These are phyloP conservation scores for Chironomus tentans DNA, from an alignment of 2,888 invertebrate genomes.

Conservation along the genomic window DNA sequence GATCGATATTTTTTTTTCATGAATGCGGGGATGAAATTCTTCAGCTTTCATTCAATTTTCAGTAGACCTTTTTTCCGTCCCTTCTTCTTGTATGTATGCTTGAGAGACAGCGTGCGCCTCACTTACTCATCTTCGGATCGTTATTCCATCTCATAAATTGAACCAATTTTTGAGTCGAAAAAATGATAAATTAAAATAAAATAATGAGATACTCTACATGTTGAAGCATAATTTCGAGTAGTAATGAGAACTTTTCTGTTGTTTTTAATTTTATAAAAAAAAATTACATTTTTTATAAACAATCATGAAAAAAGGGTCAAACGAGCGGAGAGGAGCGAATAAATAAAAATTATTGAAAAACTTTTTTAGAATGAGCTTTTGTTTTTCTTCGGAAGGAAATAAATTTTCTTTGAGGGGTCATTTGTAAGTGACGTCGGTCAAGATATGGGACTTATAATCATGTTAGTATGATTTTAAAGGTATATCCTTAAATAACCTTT, in stretches of 20 bases:
- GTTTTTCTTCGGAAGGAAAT: no score
- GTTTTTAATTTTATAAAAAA: no score
- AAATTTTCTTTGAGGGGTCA: no score
- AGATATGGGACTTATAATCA: no score
- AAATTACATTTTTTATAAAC: not conserved
- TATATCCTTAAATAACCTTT: no score
- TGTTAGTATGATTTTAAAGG: no score
- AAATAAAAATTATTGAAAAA: not conserved
- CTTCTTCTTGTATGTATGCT: not conserved
- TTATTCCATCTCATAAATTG: slow-evolving; percentile 14
- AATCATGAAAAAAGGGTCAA: not conserved
- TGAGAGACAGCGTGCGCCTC: not conserved
- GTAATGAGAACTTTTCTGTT: not conserved
- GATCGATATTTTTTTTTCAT: not conserved
- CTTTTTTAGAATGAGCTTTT: not conserved
- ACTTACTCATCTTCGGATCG: not conserved
- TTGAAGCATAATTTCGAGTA: not conserved
- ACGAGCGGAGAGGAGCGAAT: not conserved
- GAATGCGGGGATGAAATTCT: no score
- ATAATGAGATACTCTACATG: no score
- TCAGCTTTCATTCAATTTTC: no score
- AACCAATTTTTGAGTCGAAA: slow-evolving; percentile 20
- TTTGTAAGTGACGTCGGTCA: no score
- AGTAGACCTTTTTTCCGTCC: not conserved
- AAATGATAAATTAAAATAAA: slow-evolving; percentile 22